These are phyloP conservation scores for Pluvialis apricaria DNA, from an alignment of 2,113 vertebrate species.

Conservation along the genomic window DNA sequence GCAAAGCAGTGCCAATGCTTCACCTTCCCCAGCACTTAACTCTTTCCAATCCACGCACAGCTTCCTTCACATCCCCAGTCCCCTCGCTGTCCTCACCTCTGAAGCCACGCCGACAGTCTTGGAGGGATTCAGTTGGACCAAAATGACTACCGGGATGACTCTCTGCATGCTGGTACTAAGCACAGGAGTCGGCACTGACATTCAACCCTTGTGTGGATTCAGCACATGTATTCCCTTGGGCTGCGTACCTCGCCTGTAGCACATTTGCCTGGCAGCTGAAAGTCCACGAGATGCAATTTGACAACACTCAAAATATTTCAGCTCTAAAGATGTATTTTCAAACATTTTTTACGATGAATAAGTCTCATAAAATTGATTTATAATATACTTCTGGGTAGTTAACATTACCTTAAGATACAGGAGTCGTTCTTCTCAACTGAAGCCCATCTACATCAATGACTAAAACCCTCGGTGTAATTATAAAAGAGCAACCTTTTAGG, in stretches of 20 bases:
- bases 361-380: not conserved
- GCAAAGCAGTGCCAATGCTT: not conserved
- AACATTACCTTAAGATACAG: not conserved
- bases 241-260: not conserved
- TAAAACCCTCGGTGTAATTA: not conserved
- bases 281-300: not conserved
- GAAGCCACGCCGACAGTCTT: not conserved
- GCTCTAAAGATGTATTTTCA: not conserved
- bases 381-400: not conserved
- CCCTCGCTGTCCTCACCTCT: accelerated
- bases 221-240: not conserved
- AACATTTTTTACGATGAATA: accelerated
- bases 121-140: not conserved
- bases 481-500: not conserved
- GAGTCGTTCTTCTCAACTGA: not conserved
- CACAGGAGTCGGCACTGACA: not conserved
- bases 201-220: not conserved
- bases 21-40: not conserved
- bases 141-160: not conserved
- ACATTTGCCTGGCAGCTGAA: not conserved
- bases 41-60: not conserved
- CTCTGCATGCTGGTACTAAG: not conserved
- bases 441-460: not conserved
- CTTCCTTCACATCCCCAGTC: not conserved
- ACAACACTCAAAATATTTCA: not conserved